These are phyloP conservation scores for Tragelaphus buxtoni DNA, from an alignment of 2,113 vertebrate genomes.

Conservation along the genomic window DNA sequence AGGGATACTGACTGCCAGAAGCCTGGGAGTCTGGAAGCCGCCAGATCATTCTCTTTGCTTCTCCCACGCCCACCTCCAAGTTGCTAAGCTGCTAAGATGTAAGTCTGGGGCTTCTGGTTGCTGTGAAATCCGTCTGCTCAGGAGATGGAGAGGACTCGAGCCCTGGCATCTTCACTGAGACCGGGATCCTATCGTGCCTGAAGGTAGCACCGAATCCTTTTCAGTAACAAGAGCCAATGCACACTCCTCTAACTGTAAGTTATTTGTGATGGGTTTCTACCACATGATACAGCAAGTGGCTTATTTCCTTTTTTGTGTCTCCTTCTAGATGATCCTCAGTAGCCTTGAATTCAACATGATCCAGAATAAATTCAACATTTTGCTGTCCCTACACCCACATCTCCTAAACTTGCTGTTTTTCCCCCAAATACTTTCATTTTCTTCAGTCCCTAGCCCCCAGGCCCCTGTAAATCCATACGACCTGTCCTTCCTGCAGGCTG, in stretches of 20 bases:
- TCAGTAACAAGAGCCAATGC: background rate
- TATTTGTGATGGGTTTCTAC: background rate
- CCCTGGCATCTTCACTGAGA: background rate
- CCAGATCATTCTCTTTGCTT: background rate
- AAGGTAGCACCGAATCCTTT: background rate
- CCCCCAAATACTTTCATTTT: background rate
- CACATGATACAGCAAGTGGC: background rate
- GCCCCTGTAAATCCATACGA: background rate
- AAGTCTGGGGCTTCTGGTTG: background rate
- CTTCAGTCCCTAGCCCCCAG: background rate
- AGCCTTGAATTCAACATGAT: background rate
- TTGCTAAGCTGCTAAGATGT: background rate
- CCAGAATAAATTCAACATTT: background rate
- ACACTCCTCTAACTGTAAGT: background rate
- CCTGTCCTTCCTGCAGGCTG: background rate
- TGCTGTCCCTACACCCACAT: background rate
- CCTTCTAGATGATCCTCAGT: background rate
- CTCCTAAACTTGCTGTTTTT: background rate
- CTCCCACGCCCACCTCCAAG: background rate
- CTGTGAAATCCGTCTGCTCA: background rate
- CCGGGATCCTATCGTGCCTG: background rate
- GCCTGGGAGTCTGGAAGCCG: background rate
- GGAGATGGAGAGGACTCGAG: background rate
- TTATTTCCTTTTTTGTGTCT: background rate
- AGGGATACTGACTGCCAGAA: background rate